Percentiles rank a stretch among this genome's conserved stretches.
phyloP scores from a whole-genome alignment of 92 coral and sea anemone genomes.

The Meandrina meandrites region DNA sequence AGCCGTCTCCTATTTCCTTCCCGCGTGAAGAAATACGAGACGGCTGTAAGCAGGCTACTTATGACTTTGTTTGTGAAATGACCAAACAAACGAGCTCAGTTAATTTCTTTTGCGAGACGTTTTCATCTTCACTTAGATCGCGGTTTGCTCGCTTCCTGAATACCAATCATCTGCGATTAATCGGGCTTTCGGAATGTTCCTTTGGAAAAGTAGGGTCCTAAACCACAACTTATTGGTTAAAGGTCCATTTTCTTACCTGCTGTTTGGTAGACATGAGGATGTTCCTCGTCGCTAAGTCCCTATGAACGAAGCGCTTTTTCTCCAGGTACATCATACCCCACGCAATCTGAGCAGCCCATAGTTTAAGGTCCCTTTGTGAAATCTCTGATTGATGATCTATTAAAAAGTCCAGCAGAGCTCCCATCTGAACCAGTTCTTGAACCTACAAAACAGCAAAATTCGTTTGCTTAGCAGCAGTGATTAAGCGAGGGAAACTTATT shows the following conservation, averaged over 20 bases:
- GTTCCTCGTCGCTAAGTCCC: slow-evolving; percentile 98
- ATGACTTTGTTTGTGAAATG: neutral
- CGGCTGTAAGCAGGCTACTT: too few relatives aligned
- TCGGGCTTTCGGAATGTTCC: too few relatives aligned
- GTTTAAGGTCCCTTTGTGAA: slow-evolving; percentile 80
- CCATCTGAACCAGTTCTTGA: slow-evolving; percentile 96
- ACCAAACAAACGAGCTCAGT: neutral
- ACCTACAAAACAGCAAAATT: slow-evolving; percentile 54
- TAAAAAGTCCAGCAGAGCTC: slow-evolving; percentile 89
- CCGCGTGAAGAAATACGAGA: too few relatives aligned
- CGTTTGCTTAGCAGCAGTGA: neutral
- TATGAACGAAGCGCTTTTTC: slow-evolving; percentile 95
- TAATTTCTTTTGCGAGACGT: too few relatives aligned
- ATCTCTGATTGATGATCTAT: slow-evolving; percentile 82
- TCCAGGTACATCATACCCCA: slow-evolving; percentile 99
- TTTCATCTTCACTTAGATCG: too few relatives aligned
- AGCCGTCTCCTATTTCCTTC: too few relatives aligned
- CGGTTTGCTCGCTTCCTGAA: too few relatives aligned
- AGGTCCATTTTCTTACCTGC: slow-evolving; percentile 65
- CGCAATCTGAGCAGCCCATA: slow-evolving; percentile 99
- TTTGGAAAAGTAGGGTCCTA: neutral
- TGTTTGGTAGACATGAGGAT: slow-evolving; percentile 88
- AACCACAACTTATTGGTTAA: neutral
- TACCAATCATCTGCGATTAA: neutral
- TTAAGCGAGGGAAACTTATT: neutral